These are phyloP conservation scores for Drosophila dives DNA, from an alignment of 2,888 invertebrate genomes.

Conservation along the genomic window DNA sequence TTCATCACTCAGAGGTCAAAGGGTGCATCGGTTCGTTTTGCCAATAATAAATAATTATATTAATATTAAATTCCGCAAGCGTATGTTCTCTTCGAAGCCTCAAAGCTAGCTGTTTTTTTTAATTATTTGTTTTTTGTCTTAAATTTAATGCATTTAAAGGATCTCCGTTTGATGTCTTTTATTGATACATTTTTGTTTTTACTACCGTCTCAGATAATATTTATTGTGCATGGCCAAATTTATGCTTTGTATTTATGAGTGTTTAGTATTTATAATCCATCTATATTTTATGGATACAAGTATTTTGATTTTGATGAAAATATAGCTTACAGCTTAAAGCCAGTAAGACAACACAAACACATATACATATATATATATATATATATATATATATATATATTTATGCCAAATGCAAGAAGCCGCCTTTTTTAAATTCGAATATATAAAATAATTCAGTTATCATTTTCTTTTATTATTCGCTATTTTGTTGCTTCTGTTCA, in stretches of 20 bases:
- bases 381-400: not conserved
- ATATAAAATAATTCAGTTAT: conserved; percentile 43
- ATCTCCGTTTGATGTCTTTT: too few species aligned
- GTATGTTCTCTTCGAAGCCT: not conserved
- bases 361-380: not conserved
- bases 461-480: conserved; percentile 13
- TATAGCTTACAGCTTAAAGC: conserved; percentile 33
- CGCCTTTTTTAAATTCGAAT: conserved; percentile 44
- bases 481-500: not conserved
- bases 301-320: conserved; percentile 43
- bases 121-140: not conserved
- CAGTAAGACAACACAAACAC: not conserved
- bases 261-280: not conserved
- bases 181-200: not conserved
- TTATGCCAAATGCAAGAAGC: conserved; percentile 10
- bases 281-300: not conserved
- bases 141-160: conserved; percentile 2
- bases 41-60: too few species aligned
- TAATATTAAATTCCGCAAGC: not conserved
- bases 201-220: conserved; percentile 25
- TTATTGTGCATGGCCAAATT: conserved; percentile 28
- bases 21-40: too few species aligned
- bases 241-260: not conserved
- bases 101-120: not conserved
- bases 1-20: not conserved